Evolutionary conservation across 2,113 vertebrate species (phyloP).

Genomic region (Etia nguti): DNA sequence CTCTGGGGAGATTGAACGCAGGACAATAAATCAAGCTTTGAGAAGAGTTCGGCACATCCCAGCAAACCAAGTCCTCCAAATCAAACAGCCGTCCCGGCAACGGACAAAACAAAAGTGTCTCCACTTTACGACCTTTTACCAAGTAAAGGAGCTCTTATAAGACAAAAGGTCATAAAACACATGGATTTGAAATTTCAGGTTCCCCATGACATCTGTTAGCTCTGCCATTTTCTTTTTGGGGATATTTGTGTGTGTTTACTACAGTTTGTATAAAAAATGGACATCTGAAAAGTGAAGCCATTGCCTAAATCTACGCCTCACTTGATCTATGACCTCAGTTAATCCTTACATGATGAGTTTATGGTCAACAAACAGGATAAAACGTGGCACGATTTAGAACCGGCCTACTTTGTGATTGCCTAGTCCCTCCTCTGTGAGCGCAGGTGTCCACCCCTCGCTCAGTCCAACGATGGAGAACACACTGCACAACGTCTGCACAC

Average conservation of each 20-base stretch:
- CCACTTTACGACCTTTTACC: not conserved
- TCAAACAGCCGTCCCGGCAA: not conserved
- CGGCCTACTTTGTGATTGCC: not conserved
- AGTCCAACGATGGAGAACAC: not conserved
- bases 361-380: not conserved
- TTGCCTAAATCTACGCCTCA: not conserved
- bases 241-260: not conserved
- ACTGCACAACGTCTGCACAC: not conserved
- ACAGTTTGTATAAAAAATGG: not conserved
- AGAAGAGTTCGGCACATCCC: constrained; percentile 16
- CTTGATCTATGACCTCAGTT: not conserved
- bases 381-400: not conserved
- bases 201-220: not conserved
- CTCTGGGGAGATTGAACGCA: not conserved
- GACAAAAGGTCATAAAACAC: not conserved
- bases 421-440: not conserved
- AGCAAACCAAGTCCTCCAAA: not conserved
- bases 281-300: not conserved
- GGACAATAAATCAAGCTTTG: not conserved
- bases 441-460: not conserved
- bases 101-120: not conserved
- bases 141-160: not conserved
- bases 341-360: not conserved
- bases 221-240: not conserved
- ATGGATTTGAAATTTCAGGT: not conserved